Evolutionary conservation across 2,113 vertebrate species (phyloP), one percentile per base, ranked within the genome.

Genomic region (Oncorhynchus tshawytscha): DNA sequence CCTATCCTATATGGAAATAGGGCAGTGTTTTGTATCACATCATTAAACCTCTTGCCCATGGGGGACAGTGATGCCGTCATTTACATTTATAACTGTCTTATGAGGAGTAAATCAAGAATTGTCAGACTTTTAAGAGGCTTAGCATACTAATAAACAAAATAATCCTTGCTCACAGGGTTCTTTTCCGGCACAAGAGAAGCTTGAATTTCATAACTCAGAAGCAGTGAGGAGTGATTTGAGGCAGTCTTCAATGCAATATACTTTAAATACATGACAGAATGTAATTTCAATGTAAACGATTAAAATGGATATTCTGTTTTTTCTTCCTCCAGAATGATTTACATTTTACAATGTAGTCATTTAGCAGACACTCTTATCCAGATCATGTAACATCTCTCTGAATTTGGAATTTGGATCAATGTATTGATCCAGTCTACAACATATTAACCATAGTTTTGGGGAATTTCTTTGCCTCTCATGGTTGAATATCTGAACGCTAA

Each of bases 71-170:
- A 79, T 81, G 74, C 65, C 78, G 76, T 84, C 18, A 86, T 92
- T 91, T 88, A 79, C 81, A 92, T 91, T 86, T 84, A 73, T 78
- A 87, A 87, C 79, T 84, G 83, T 67, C 74, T 80, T 80, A 72
- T 88, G 64, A 74, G 80, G 82, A 81, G 74, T 72, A 79, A 84
- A 87, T 71, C 29, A 49, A 80, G 79, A 86, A 76, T 76, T 80
- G 70, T 25, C 29, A 70, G 54, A 80, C 64, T 78, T 75, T 79
- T 71, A 81, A 74, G 67, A 79, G 65, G 79, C 77, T 89, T 79
- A 66, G 80, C 66, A 39, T 72, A 83, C 84, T 82, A 87, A 89
- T 86, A 84, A 82, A 74, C 59, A 80, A 73, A 77, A 66, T 77
- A 81, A 84, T 77, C 72, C 57, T 75, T 75, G 67, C 73, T 72